A percentile compares a stretch with the other conserved stretches of the same genome.
Conservation (phyloP, 2,797 vertebrate genomes). For the Phrynocephalus vlangalii region DNA sequence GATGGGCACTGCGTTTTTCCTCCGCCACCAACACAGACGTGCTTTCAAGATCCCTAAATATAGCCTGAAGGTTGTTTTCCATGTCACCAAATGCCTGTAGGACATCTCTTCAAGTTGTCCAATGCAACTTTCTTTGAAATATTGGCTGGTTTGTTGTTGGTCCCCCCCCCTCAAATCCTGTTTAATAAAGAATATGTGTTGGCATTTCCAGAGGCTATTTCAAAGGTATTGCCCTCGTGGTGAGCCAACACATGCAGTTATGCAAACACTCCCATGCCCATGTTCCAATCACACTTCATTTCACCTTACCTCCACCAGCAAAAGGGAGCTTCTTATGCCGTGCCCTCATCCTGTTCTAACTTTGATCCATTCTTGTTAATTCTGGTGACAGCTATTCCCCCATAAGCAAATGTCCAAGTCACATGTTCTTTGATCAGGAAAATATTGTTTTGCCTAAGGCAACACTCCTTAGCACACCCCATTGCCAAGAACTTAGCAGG, state of each 20-base stretch:
- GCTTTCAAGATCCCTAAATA: slow-evolving; percentile 61
- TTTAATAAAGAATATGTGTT: slow-evolving; percentile 31
- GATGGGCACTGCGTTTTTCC: slow-evolving; percentile 27
- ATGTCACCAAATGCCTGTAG: slow-evolving; percentile 62
- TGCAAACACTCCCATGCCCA: not conserved
- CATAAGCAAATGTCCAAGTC: not conserved
- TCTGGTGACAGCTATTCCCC: not conserved
- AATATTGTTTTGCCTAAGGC: not conserved
- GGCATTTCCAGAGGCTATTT: not conserved
- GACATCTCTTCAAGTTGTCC: slow-evolving; percentile 35
- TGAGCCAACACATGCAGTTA: not conserved
- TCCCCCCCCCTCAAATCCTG: not conserved
- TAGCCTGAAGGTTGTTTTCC: slow-evolving; percentile 69
- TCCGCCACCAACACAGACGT: slow-evolving; percentile 54
- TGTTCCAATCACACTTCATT: not conserved
- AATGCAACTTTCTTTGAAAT: not conserved
- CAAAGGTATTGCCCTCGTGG: not conserved
- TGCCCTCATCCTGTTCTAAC: not conserved
- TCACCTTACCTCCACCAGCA: not conserved
- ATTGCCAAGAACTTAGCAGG: not conserved
- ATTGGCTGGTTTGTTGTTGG: not conserved
- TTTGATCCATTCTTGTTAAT: not conserved
- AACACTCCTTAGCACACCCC: not conserved
- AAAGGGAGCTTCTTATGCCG: not conserved
- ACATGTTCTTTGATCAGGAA: not conserved